A percentile compares a stretch with the other conserved stretches of the same genome.
phyloP scores from a whole-genome alignment of 2,797 vertebrate genomes.

The Prionace glauca region DNA sequence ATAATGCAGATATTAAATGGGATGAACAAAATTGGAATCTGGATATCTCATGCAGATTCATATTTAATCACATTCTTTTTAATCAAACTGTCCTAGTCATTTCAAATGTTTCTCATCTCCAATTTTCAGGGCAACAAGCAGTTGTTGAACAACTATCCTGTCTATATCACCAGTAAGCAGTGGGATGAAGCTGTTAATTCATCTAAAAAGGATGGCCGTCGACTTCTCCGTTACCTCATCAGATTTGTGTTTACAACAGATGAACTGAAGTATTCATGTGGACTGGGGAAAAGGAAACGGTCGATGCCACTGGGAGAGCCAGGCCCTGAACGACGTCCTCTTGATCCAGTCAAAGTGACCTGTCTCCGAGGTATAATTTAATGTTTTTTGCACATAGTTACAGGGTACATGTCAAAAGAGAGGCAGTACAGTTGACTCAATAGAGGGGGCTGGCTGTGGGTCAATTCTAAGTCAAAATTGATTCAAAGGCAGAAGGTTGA shows the following conservation, averaged over 20 bases:
- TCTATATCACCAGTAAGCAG: slow-evolving; percentile 97
- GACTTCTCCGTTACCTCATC: slow-evolving; percentile 95
- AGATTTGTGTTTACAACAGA: slow-evolving; percentile 97
- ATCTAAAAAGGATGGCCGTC: slow-evolving; percentile 92
- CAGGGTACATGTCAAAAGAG: not conserved
- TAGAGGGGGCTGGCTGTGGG: not conserved
- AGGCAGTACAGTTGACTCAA: not conserved
- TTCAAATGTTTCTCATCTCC: slow-evolving; percentile 16
- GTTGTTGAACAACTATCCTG: slow-evolving; percentile 94
- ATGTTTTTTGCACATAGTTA: not conserved
- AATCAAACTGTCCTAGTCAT: not conserved
- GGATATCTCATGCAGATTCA: not conserved
- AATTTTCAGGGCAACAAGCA: slow-evolving; percentile 87
- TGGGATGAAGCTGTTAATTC: slow-evolving; percentile 99
- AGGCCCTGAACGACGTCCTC: slow-evolving; percentile 90
- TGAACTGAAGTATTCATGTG: slow-evolving; percentile 98
- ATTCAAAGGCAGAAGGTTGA: not conserved
- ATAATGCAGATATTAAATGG: not conserved
- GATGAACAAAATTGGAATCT: not conserved
- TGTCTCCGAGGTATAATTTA: slow-evolving; percentile 88
- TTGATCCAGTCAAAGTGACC: slow-evolving; percentile 98
- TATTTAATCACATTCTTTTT: slow-evolving; percentile 14
- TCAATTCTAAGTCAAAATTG: not conserved
- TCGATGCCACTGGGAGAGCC: slow-evolving; percentile 93
- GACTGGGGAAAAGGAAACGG: slow-evolving; percentile 97